Evolutionary conservation across 1,140 invertebrate species (phyloP), one percentile per base, ranked within the genome.

Genomic region (Andrena cerasifolii): DNA sequence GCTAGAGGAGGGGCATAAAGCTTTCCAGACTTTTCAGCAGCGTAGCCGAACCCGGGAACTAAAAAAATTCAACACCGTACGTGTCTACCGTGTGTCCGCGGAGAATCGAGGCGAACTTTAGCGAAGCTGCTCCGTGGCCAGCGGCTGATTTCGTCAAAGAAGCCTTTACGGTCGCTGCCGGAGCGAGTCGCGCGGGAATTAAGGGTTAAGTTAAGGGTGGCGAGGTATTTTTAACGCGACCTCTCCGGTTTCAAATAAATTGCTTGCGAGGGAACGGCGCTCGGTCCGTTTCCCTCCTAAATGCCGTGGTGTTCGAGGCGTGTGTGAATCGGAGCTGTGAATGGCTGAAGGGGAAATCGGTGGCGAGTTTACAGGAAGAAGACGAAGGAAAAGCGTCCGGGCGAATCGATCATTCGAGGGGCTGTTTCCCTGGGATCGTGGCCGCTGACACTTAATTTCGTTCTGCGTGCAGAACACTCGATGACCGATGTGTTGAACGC

Each of bases 371-470:
- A n/a, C n/a, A n/a, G n/a, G n/a, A n/a, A n/a, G n/a, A 33, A 14
- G 16, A 43, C 1, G 1, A n/a, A 14, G 28, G 16, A 14, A 26
- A 43, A 10, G 3, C 6, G 12, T 12, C 3, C 21, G 58, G 21
- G 16, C 8, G 36, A 24, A 56, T 70, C 67, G 66, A 56, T 67
- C 12, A 36, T 40, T 53, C 31, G 31, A 28, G 26, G 4, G 12
- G n/a, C 21, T 7, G 16, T 8, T 14, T 14, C 18, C 8, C 36
- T 14, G 12, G 14, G 18, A 71, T 71, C 28, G 49, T 28, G 28
- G n/a, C 31, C 45, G 56, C 4, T 12, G 54, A 68, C 33, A 18
- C 21, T 45, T 68, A 53, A 82, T 82, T 76, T 70, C 45, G 59
- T 65, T 54, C 6, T 40, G 33, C 16, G 45, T 16, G 31, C 16